Evolutionary conservation across 2,888 invertebrate species (phyloP), one percentile per base, ranked within the genome.

Genomic region (Meteorus cinctellus): DNA sequence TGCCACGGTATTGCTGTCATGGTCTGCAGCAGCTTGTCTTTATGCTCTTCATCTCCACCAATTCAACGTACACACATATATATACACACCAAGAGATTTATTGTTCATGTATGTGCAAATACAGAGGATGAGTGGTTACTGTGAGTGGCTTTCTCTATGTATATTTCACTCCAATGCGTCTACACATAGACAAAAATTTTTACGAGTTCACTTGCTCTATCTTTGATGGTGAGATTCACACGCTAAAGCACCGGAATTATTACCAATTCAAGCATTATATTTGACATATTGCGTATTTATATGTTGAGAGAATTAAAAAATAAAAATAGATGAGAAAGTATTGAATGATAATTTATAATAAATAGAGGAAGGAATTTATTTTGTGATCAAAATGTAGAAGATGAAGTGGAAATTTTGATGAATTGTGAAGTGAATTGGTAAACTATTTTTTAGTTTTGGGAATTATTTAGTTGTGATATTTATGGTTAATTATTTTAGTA

Each of bases 1-100:
- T 78, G 77, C 81, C 81, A 80, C 83, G 84, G 84, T 83, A 80
- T 84, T 83, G 81, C 83, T 84, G 82, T 85, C 85, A 86, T 85
- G 85, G 84, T 84, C 82, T 82, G 85, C 85, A 86, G 84, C 87
- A 86, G 85, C 84, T 86, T 86, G 87, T 82, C 84, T 85, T 86
- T 85, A 87, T 85, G 84, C 82, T 83, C 83, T 80, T 80, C 77
- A 80, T 82, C 81, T 76, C 72, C 80, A 69, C 69, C n/a, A 51
- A 51, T 10, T 65, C 41, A 48, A 45, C 16, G 69, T 55, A 29
- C 55, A 69, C 19, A 8, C 48, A 34, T 10, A 8, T 27, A 48
- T 29, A 55, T 55, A 31, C 24, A 55, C 29, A 29, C n/a, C 51
- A 29, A n/a, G 24, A 34, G 36, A 69, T 55, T 69, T 55, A 55